phyloP scores from a whole-genome alignment of 2,797 vertebrate genomes.

The Channallabes apus region DNA sequence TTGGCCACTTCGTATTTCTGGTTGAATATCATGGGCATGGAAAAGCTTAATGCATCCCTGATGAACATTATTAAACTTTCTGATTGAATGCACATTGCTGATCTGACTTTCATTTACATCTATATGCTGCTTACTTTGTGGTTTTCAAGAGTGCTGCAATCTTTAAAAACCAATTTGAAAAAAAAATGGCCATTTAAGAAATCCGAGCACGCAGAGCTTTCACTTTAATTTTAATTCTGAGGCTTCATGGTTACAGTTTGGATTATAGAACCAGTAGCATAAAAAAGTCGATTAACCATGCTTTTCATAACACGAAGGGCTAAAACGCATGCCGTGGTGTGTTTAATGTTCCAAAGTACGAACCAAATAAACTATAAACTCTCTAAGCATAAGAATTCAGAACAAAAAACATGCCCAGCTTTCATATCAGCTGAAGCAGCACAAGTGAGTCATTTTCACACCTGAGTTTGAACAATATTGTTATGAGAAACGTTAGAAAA shows the following conservation, averaged over 20 bases:
- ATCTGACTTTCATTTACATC: background rate
- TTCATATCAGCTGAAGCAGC: background rate
- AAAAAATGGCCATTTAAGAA: background rate
- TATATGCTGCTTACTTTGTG: background rate
- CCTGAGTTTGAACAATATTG: background rate
- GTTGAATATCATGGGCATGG: too few relatives aligned
- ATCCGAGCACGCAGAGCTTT: background rate
- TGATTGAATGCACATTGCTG: background rate
- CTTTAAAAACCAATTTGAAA: background rate
- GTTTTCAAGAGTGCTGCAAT: background rate
- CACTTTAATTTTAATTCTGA: background rate
- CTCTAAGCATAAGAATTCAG: background rate
- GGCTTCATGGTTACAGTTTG: background rate
- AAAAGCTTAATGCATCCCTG: too few relatives aligned
- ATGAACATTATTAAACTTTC: background rate
- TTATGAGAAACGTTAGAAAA: background rate
- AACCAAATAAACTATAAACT: background rate
- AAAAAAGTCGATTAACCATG: background rate
- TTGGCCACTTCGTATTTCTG: too few relatives aligned
- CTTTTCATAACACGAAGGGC: background rate
- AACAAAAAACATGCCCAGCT: conserved; percentile 6
- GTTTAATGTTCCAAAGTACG: background rate
- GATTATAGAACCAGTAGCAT: background rate
- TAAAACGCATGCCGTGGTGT: background rate
- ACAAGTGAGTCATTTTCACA: background rate